Evolutionary conservation across 1,140 invertebrate species (phyloP), one percentile per base, ranked within the genome.

Genomic region (Eulimnadia texana): DNA sequence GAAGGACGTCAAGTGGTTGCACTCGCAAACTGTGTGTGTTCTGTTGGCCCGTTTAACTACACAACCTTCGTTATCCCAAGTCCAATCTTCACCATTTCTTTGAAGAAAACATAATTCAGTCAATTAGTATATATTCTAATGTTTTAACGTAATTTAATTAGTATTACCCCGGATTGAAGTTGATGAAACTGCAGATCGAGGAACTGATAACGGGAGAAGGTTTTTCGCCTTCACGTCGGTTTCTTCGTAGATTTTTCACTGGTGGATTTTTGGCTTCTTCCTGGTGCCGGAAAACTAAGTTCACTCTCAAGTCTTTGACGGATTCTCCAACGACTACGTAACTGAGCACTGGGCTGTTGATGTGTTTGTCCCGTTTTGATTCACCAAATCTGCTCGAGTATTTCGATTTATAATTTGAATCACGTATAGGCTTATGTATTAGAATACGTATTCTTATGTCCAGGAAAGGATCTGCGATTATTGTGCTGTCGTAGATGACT

Each of bases 161-260:
- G n/a, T n/a, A n/a, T 42, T 42, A 42, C 33, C 16, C 16, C 6
- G 33, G 16, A 42, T 42, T 42, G 33, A 42, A 42, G 16, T 42
- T 42, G 64, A 66, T 64, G 50, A 54, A 68, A 3, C 53, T 63
- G 51, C 67, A 68, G 11, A 55, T 19, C 11, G 67, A 55, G 22
- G 24, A 49, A 23, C 64, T 64, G 1, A 65, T 2, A 1, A 64
- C 65, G 11, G 56, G 50, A 29, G 65, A 63, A 10, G 27, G 47
- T 52, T 27, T 57, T 60, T 68, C 67, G 1, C 64, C 64, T 1
- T 3, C 9, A 58, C 64, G 50, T n/a, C 66, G 28, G 19, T 57
- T 56, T n/a, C 66, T 42, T 16, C 29, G 60, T 22, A 61, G 11
- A 54, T 52, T 52, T 47, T 28, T 23, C 13, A 54, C 53, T 13